Conservation (phyloP, 2,888 invertebrate genomes). For the Hymenopus coronatus region DNA sequence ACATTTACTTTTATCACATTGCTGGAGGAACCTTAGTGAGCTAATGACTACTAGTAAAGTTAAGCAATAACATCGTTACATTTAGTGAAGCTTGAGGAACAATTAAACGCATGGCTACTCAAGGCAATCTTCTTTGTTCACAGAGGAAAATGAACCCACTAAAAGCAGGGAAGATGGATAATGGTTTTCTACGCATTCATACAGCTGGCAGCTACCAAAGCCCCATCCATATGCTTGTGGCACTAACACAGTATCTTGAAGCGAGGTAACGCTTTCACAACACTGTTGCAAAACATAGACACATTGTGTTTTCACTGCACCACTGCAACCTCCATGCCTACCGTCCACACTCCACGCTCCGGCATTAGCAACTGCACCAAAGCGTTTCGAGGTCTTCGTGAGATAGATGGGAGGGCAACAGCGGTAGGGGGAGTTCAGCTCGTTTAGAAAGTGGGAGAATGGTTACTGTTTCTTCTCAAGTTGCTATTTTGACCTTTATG, state of each 20-base stretch:
- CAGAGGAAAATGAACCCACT: neutral
- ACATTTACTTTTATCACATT: too few relatives aligned
- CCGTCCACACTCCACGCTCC: neutral
- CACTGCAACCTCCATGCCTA: neutral
- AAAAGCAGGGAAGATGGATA: neutral
- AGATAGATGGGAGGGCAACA: neutral
- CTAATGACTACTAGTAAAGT: too few relatives aligned
- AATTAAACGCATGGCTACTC: neutral
- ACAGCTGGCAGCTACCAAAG: neutral
- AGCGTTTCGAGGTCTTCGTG: neutral
- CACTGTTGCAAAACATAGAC: neutral
- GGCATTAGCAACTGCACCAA: neutral
- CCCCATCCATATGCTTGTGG: neutral
- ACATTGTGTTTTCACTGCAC: neutral
- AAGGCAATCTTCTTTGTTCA: neutral
- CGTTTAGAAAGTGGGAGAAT: neutral
- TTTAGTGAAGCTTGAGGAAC: neutral
- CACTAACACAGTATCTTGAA: neutral
- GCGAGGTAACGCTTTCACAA: neutral
- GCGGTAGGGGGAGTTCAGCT: neutral
- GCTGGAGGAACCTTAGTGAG: too few relatives aligned
- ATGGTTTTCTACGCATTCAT: neutral
- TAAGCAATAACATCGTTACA: too few relatives aligned
- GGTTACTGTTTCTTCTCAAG: neutral
- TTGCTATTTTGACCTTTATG: too few relatives aligned